Percentiles rank a stretch among this genome's conserved stretches.
Evolutionary conservation across 1,140 invertebrate species (phyloP).

Genomic region (Drosophila ercepeae): DNA sequence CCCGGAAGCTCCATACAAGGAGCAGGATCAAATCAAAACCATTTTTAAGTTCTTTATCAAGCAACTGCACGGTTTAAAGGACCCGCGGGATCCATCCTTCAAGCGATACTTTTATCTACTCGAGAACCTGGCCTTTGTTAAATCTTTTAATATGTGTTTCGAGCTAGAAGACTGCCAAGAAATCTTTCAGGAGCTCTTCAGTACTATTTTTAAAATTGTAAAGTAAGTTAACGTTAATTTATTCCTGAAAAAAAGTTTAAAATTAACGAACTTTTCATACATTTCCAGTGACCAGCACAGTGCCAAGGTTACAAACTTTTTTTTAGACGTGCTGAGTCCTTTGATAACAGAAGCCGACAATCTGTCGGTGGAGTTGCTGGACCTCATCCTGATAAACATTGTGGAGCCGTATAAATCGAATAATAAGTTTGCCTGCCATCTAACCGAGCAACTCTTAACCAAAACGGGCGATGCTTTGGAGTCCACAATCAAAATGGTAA

Average conservation of each 20-base stretch:
- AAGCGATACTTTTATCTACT: constrained; percentile 98
- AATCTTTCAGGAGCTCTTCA: constrained; percentile 97
- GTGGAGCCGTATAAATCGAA: constrained; percentile 97
- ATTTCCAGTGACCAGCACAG: constrained; percentile 95
- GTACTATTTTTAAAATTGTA: constrained; percentile 98
- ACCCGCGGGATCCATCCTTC: constrained; percentile 98
- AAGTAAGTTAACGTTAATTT: too few relatives aligned
- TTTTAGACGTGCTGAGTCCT: constrained; percentile 97
- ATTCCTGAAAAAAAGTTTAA: too few relatives aligned
- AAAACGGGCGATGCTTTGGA: constrained; percentile 96
- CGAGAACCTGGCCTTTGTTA: constrained; percentile 98
- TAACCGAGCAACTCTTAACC: constrained; percentile 95
- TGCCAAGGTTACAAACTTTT: constrained; percentile 97
- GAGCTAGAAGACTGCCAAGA: constrained; percentile 98
- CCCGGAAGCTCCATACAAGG: constrained; percentile 98
- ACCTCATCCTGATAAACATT: constrained; percentile 97
- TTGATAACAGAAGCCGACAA: constrained; percentile 97
- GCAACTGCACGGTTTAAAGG: constrained; percentile 95
- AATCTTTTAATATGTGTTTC: constrained; percentile 99
- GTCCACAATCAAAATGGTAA: constrained; percentile 95
- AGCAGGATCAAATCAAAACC: constrained; percentile 94
- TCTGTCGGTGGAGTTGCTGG: constrained; percentile 96
- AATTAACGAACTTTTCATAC: constrained; percentile 30
- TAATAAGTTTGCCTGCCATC: constrained; percentile 94
- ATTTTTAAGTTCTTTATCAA: constrained; percentile 98